Evolutionary conservation across 2,113 vertebrate genomes (phyloP).

Genomic region (Lamprotornis superbus): DNA sequence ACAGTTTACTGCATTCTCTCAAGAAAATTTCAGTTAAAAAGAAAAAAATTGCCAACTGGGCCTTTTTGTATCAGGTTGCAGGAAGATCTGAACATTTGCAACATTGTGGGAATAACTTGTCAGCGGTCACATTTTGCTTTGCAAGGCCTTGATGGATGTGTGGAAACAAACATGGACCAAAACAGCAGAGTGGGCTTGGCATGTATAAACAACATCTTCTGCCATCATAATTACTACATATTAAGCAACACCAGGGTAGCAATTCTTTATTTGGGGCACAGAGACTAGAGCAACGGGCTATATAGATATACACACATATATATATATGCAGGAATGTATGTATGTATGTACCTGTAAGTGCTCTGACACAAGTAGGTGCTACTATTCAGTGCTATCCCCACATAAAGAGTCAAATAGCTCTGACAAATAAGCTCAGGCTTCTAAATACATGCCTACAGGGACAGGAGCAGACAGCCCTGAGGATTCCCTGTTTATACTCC

Average conservation of each 20-base stretch:
- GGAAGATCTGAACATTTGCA: background rate
- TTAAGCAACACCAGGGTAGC: background rate
- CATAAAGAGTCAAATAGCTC: background rate
- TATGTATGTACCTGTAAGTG: accelerated
- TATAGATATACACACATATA: too few species aligned
- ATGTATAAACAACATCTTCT: background rate
- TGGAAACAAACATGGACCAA: background rate
- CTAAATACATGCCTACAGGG: background rate
- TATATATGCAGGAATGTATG: too few species aligned
- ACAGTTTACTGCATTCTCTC: background rate
- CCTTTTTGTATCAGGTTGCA: background rate
- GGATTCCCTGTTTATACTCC: background rate
- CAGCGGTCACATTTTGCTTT: background rate
- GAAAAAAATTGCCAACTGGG: background rate
- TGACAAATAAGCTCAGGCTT: background rate
- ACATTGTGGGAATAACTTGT: background rate
- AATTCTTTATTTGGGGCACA: background rate
- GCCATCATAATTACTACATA: background rate
- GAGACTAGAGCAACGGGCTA: background rate
- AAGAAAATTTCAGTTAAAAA: background rate
- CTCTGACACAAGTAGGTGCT: background rate
- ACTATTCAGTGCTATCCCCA: background rate
- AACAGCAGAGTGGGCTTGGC: background rate
- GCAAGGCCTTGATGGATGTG: background rate
- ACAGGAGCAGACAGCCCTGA: background rate